Evolutionary conservation across 2,797 vertebrate genomes (phyloP), one percentile per base, ranked within the genome.

Genomic region (Lutra lutra): DNA sequence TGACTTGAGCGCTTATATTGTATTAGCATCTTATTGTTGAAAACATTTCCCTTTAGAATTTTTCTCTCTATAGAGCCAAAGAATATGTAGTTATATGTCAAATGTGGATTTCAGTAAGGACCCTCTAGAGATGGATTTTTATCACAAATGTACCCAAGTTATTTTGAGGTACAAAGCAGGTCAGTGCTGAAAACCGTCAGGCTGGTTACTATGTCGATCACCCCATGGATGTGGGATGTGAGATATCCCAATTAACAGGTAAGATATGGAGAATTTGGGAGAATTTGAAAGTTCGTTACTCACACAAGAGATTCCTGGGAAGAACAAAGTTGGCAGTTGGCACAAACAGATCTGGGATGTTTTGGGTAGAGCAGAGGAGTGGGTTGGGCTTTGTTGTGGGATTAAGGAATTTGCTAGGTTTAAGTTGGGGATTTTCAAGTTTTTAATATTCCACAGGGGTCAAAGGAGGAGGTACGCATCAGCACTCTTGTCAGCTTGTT

Each of bases 91-190:
- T 17, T 43, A 58, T 40, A 48, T 38, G 10, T 89, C 18, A 89
- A 84, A 35, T 56, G 7, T 25, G 21, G 12, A 66, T 94, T 95
- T 96, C 85, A 56, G 85, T 15, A 25, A 77, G 12, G 14, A 21
- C 11, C 38, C 38, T 62, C 25, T 38, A n/a, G 23, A 73, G 25
- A 56, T 48, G 77, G 94, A 78, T 40, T 73, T 35, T 72, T 80
- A 51, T 15, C 21, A 70, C 23, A 89, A 51, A 75, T 60, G 1
- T 73, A 40, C 9, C 46, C 80, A 25, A 78, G 88, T 89, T 82
- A 93, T 82, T 88, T 83, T 64, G 62, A 70, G 38, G 40, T 40
- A 43, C 7, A 79, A 85, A 93, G 21, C 25, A 75, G 77, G 17
- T 10, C 75, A 68, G 38, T 35, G 11, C 10, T 64, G 51, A 84